Evolutionary conservation across 1,140 invertebrate genomes (phyloP).

Genomic region (Sycophila sp.): DNA sequence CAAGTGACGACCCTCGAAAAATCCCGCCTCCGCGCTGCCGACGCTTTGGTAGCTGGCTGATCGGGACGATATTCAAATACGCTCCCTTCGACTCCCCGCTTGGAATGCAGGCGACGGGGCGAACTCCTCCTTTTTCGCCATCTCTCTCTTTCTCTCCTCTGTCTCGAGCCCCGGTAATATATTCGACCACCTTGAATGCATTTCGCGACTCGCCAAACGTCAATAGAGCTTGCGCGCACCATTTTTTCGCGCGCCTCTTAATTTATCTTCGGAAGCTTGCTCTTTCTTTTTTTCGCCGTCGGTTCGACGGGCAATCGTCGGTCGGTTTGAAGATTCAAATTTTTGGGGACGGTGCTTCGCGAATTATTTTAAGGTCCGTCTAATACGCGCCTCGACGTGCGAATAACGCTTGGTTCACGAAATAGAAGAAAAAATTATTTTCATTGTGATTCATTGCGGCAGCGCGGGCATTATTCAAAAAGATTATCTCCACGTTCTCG

Average conservation of each 20-base stretch:
- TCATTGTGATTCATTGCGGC: constrained; percentile 16
- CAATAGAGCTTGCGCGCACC: neutral
- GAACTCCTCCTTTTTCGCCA: neutral
- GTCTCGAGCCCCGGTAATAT: neutral
- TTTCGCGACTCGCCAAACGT: constrained; percentile 3
- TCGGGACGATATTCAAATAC: constrained; percentile 30
- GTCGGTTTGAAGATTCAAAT: too few species aligned
- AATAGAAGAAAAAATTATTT: neutral
- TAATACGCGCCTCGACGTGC: too few species aligned
- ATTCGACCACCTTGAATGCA: constrained; percentile 14
- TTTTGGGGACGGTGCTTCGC: too few species aligned
- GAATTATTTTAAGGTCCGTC: too few species aligned
- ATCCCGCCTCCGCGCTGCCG: neutral
- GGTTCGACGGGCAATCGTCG: neutral
- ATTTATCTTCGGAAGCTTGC: neutral
- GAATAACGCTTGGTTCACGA: neutral
- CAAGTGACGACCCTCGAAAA: neutral
- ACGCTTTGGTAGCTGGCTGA: neutral
- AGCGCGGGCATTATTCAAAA: constrained; percentile 3
- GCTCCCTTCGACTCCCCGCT: neutral
- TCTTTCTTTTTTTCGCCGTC: neutral
- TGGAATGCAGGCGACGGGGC: constrained; percentile 25
- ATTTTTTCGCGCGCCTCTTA: too few species aligned
- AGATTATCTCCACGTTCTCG: constrained; percentile 17
- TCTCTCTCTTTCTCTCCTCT: too few species aligned